Percentiles rank a stretch among this genome's conserved stretches.
These are phyloP conservation scores for Tachysurus fulvidraco DNA, from an alignment of 2,113 vertebrate species.

Conservation along the genomic window DNA sequence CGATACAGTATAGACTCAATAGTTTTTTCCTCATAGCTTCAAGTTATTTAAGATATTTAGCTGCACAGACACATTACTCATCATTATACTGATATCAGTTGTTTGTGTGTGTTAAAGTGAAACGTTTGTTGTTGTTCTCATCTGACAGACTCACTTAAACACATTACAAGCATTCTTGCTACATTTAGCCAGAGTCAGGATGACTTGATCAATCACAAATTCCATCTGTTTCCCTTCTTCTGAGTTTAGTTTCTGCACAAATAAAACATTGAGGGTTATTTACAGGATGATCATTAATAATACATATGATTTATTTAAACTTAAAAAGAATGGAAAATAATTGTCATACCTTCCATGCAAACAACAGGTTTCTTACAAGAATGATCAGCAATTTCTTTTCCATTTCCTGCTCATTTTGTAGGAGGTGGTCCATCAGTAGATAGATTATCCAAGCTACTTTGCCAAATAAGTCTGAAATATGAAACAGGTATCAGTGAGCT, in stretches of 20 bases:
- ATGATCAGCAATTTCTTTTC: conserved; percentile 54
- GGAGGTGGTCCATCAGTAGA: conserved; percentile 59
- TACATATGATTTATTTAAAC: not conserved
- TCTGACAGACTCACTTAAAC: conserved; percentile 50
- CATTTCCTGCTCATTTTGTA: conserved; percentile 48
- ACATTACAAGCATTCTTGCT: conserved; percentile 42
- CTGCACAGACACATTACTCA: not conserved
- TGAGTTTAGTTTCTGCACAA: not conserved
- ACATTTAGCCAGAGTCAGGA: conserved; percentile 50
- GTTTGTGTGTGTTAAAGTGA: not conserved
- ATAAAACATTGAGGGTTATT: not conserved
- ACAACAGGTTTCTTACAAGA: conserved; percentile 51
- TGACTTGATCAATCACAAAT: conserved; percentile 49
- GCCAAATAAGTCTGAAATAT: conserved; percentile 52
- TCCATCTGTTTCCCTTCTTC: conserved; percentile 4
- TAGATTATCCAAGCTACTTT: conserved; percentile 57
- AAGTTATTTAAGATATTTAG: not conserved
- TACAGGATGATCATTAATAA: not conserved
- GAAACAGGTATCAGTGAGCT: not conserved
- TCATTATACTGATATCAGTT: no score
- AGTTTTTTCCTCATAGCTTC: not conserved
- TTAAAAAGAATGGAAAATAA: not conserved
- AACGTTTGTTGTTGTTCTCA: not conserved
- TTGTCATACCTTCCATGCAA: conserved; percentile 48
- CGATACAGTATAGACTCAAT: not conserved